phyloP scores from a whole-genome alignment of 2,888 invertebrate genomes.

The Netelia virgata region DNA sequence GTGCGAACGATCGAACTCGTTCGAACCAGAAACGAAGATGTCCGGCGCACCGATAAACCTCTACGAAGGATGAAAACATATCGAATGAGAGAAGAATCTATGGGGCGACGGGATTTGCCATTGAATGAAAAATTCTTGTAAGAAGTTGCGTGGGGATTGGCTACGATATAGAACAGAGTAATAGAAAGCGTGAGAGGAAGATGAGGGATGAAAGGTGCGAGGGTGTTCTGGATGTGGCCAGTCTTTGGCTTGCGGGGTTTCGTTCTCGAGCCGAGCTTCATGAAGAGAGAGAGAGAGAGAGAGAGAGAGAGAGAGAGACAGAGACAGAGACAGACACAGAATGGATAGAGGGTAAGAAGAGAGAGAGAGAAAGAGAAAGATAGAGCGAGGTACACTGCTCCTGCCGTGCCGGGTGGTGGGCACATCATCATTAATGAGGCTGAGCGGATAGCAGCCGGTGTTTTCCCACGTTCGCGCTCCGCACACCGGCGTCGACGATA shows the following conservation, averaged over 20 bases:
- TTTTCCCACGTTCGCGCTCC: slow-evolving; percentile 82
- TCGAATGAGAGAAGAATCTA: background rate
- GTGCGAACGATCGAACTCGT: slow-evolving; percentile 51
- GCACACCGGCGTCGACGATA: slow-evolving; percentile 80
- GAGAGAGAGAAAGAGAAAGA: slow-evolving; percentile 31
- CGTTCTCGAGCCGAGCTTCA: slow-evolving; percentile 29
- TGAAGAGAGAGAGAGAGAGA: slow-evolving; percentile 41
- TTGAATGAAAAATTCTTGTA: slow-evolving; percentile 42
- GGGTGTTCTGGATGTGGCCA: slow-evolving; percentile 69
- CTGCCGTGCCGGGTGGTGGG: slow-evolving; percentile 89
- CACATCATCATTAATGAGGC: slow-evolving; percentile 93
- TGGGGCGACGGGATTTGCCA: slow-evolving; percentile 3
- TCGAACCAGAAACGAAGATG: slow-evolving; percentile 30
- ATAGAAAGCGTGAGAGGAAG: slow-evolving; percentile 77
- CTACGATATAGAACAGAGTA: slow-evolving; percentile 60
- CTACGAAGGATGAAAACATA: background rate
- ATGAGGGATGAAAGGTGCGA: slow-evolving; percentile 79
- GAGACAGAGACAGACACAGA: slow-evolving; percentile 26
- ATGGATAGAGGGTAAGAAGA: slow-evolving; percentile 24
- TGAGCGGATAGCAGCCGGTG: slow-evolving; percentile 84
- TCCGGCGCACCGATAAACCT: background rate
- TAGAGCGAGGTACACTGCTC: slow-evolving; percentile 35
- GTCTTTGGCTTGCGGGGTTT: slow-evolving; percentile 66
- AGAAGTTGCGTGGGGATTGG: slow-evolving; percentile 5
- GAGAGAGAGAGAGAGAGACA: slow-evolving; percentile 33